Evolutionary conservation across 2,888 invertebrate genomes (phyloP).

Genomic region (Atethmia centrago): DNA sequence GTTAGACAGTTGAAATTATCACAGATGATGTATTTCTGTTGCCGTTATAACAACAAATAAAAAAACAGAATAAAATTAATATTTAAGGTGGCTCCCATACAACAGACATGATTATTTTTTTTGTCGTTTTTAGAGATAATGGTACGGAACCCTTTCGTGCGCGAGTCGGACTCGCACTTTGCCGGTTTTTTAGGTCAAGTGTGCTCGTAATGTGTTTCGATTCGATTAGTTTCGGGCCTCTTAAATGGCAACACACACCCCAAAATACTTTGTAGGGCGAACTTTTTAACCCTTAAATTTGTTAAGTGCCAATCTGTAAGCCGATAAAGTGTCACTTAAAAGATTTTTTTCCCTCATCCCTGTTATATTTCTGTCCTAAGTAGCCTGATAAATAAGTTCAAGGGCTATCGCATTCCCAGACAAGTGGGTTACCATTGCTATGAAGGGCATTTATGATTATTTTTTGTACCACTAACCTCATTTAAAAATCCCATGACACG

Average conservation of each 20-base stretch:
- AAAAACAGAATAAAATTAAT: too few relatives aligned
- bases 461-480: constrained; percentile 86
- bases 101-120: too few relatives aligned
- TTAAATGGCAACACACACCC: constrained; percentile 36
- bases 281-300: constrained; percentile 34
- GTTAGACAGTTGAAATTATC: too few relatives aligned
- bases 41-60: too few relatives aligned
- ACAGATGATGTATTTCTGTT: too few relatives aligned
- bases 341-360: constrained; percentile 65
- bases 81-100: too few relatives aligned
- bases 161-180: too few relatives aligned
- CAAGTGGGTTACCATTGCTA: constrained; percentile 84
- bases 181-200: too few relatives aligned
- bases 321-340: constrained; percentile 43
- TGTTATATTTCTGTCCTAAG: constrained; percentile 70
- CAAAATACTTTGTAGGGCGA: constrained; percentile 24
- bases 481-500: constrained; percentile 66
- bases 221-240: constrained; percentile 43
- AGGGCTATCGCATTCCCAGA: constrained; percentile 82
- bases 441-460: constrained; percentile 77
- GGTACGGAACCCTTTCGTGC: too few relatives aligned
- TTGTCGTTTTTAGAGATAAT: too few relatives aligned
- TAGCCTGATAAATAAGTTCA: constrained; percentile 81
- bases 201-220: constrained; percentile 46
- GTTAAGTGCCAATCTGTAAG: constrained; percentile 59